Percentiles rank a stretch among this genome's conserved stretches.
Evolutionary conservation across 2,113 vertebrate genomes (phyloP).

Genomic region (Aphelocoma coerulescens): DNA sequence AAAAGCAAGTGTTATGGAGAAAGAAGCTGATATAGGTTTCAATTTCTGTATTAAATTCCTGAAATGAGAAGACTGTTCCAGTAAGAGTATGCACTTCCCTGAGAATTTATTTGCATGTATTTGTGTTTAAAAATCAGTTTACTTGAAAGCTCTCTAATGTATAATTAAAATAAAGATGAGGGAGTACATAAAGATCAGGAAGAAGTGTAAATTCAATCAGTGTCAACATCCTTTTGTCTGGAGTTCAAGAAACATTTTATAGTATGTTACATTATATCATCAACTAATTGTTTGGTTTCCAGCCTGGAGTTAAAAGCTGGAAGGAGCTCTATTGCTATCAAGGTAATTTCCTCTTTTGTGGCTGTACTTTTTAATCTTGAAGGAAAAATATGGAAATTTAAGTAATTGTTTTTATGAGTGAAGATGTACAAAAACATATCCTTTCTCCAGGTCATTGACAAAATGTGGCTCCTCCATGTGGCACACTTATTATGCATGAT

Average conservation of each 20-base stretch:
- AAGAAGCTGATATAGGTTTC: not conserved
- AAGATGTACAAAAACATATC: accelerated
- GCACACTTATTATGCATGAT: not conserved
- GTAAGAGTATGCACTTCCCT: not conserved
- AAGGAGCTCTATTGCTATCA: not conserved
- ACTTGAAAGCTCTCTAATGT: not conserved
- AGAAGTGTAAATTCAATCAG: not conserved
- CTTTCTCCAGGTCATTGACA: not conserved
- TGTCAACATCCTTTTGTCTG: not conserved
- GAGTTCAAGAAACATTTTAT: not conserved
- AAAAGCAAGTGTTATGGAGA: not conserved
- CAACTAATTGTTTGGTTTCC: not conserved
- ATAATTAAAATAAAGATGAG: not conserved
- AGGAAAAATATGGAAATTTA: not conserved
- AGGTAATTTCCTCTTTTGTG: not conserved
- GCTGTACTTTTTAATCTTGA: not conserved
- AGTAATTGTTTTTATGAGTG: not conserved
- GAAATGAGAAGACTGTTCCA: not conserved
- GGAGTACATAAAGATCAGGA: not conserved
- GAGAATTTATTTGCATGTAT: not conserved
- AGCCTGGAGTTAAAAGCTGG: not conserved
- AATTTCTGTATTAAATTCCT: not conserved
- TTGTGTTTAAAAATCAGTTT: not conserved
- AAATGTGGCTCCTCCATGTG: not conserved
- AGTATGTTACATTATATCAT: not conserved